Evolutionary conservation across 2,888 invertebrate genomes (phyloP), one percentile per base, ranked within the genome.

Genomic region (Zhuqinia jingwanae): DNA sequence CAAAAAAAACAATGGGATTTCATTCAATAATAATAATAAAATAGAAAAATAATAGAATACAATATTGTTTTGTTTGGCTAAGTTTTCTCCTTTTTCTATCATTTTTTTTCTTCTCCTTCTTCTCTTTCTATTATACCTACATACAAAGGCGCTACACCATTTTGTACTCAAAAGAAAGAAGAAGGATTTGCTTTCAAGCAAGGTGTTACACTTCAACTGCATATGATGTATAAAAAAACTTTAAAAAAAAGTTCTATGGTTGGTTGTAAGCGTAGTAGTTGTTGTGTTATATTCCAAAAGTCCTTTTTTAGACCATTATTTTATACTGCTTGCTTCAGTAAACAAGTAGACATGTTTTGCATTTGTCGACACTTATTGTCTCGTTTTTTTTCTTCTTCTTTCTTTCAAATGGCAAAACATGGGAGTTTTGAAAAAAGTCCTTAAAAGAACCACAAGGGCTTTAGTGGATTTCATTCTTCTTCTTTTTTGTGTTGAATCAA

Each of bases 151-250:
- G 56, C 20, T 56, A 20, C 56, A 11, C n/a, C 22, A 36, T 36
- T 6, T 36, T 42, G 8, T 36, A 65, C 5, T 42, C 36, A 58
- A 73, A 53, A 53, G 53, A 73, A 36, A 56, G 36, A 60, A 53
- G 36, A 27, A 27, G 10, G 42, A 20, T 45, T 17, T 58, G 78
- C 65, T 63, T 63, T 45, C 78, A 63, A 78, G 63, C 15, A 63
- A 63, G 78, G 27, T 30, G 78, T 63, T 63, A 78, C 63, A 60
- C 58, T 56, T 58, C 58, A 53, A 76, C 76, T 77, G 60, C n/a
- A n/a, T n/a, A 45, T 63, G 50, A 65, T 65, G 65, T 60, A 30
- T 45, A 45, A 50, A 73, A 47, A 65, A 65, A 65, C 22, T 25
- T 10, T 30, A 76, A 20, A 15, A 20, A 20, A 11, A n/a, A n/a